A percentile compares a stretch with the other conserved stretches of the same genome.
Evolutionary conservation across 2,888 invertebrate species (phyloP).

Genomic region (Neelides folsomi): DNA sequence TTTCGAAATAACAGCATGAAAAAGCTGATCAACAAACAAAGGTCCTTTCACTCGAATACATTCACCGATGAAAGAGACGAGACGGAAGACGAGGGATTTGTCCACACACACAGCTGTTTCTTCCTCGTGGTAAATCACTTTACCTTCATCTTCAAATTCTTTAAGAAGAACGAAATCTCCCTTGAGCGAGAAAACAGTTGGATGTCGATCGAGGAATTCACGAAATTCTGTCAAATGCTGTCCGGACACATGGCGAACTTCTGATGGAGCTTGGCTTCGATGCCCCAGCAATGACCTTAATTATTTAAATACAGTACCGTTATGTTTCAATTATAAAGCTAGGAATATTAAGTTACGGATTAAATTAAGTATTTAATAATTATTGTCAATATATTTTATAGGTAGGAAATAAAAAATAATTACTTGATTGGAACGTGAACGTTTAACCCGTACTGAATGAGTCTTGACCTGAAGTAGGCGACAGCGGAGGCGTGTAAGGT

Average conservation of each 20-base stretch:
- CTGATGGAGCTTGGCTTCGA: slow-evolving; percentile 62
- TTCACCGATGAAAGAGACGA: slow-evolving; percentile 68
- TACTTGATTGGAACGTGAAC: slow-evolving; percentile 88
- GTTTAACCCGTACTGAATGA: slow-evolving; percentile 86
- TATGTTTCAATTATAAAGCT: too few relatives aligned
- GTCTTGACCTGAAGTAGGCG: slow-evolving; percentile 89
- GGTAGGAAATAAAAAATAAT: too few relatives aligned
- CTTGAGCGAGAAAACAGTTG: slow-evolving; percentile 68
- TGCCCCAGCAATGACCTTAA: slow-evolving; percentile 33
- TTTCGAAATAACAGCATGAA: slow-evolving; percentile 57
- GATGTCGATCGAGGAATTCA: slow-evolving; percentile 72
- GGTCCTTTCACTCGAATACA: slow-evolving; percentile 67
- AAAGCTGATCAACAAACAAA: slow-evolving; percentile 72
- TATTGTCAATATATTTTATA: too few relatives aligned
- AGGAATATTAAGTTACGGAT: too few relatives aligned
- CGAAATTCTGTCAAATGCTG: slow-evolving; percentile 88
- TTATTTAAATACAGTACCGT: too few relatives aligned
- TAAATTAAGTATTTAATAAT: too few relatives aligned
- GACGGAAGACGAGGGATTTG: slow-evolving; percentile 65
- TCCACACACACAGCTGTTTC: slow-evolving; percentile 56
- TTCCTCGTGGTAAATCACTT: slow-evolving; percentile 6
- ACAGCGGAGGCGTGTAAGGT: slow-evolving; percentile 52
- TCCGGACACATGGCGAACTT: slow-evolving; percentile 88
- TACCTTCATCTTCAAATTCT: slow-evolving; percentile 39
- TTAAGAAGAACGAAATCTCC: slow-evolving; percentile 71